Conservation (phyloP, 2,888 invertebrate species). For the Pollenia amentaria region DNA sequence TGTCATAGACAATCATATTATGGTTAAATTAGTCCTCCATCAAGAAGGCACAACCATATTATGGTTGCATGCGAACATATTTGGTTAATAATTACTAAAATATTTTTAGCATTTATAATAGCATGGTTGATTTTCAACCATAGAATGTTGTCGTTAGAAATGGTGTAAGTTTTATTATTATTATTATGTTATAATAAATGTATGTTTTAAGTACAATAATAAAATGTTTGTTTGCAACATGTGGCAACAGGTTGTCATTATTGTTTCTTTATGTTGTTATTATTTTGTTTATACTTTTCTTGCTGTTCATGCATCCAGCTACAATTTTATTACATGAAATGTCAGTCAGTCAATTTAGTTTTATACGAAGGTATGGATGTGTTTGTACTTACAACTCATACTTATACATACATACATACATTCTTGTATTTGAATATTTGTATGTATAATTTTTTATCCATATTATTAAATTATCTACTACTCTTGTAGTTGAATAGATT, state of each 20-base stretch:
- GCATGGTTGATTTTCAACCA: no score
- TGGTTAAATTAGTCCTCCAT: no score
- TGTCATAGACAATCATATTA: no score
- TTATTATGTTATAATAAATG: not conserved
- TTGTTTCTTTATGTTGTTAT: conserved; percentile 34
- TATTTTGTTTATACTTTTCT: not conserved
- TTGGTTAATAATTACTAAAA: no score
- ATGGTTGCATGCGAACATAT: no score
- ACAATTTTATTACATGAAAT: conserved; percentile 52
- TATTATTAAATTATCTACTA: conserved; percentile 40
- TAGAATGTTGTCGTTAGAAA: no score
- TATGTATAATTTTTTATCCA: conserved; percentile 14
- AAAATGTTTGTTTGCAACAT: conserved; percentile 41
- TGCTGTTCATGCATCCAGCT: conserved; percentile 22
- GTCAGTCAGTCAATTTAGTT: conserved; percentile 36
- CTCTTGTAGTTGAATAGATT: not conserved
- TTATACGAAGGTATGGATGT: not conserved
- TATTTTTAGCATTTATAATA: no score
- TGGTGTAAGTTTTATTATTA: conserved; percentile 3
- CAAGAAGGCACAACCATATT: no score
- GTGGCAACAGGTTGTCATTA: conserved; percentile 66
- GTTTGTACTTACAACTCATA: not conserved
- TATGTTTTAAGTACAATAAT: conserved; percentile 18
- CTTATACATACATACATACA: not conserved
- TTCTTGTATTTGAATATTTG: not conserved